These are phyloP conservation scores for Ladona fulva DNA, from an alignment of 1,140 invertebrate species.

Conservation along the genomic window DNA sequence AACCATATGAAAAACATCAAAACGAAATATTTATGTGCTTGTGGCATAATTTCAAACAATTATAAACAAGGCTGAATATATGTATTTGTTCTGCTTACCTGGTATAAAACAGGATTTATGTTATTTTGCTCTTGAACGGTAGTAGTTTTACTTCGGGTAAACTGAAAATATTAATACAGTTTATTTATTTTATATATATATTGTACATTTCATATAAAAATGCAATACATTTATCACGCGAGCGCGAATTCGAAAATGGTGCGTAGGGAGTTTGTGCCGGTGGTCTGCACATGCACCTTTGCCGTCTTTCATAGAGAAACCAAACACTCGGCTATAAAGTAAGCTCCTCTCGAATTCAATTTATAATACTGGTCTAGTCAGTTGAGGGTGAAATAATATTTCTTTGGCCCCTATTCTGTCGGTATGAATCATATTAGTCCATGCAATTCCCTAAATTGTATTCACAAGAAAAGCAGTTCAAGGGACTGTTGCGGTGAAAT, in stretches of 20 bases:
- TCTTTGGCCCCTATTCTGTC: too few species aligned
- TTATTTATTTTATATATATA: not conserved
- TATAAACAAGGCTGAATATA: not conserved
- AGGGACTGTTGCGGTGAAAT: not conserved
- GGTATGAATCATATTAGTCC: too few species aligned
- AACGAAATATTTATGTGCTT: not conserved
- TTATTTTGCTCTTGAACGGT: not conserved
- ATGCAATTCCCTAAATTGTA: not conserved
- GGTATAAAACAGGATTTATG: not conserved
- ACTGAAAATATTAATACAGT: not conserved
- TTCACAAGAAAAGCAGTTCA: not conserved
- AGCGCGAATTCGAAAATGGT: too few species aligned
- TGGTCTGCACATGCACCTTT: too few species aligned
- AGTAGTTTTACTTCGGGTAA: not conserved
- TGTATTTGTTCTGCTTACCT: not conserved
- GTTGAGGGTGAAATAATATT: too few species aligned
- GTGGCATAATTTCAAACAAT: not conserved
- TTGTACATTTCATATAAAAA: not conserved
- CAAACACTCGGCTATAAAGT: too few species aligned
- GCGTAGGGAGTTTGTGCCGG: too few species aligned
- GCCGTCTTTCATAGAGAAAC: too few species aligned
- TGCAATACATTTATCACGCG: too few species aligned
- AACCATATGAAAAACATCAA: not conserved
- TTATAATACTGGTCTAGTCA: too few species aligned
- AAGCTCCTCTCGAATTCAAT: too few species aligned